Conservation (phyloP, 2,113 vertebrate species). For the Mesitornis unicolor region DNA sequence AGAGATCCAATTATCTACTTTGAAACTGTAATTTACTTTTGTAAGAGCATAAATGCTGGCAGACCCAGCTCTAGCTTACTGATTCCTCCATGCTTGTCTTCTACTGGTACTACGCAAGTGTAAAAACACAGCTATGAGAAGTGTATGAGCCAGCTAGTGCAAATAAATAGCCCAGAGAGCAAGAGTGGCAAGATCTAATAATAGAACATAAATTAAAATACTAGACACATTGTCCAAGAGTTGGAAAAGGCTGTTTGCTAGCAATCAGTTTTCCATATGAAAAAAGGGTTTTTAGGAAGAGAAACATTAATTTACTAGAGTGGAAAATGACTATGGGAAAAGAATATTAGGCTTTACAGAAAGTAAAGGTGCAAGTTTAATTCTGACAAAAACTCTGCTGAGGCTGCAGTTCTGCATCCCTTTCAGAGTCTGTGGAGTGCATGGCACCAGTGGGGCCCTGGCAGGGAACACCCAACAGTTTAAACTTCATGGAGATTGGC, state of each 20-base stretch:
- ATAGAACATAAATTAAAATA: not conserved
- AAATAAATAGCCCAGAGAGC: not conserved
- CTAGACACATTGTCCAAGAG: not conserved
- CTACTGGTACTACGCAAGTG: not conserved
- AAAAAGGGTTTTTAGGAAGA: not conserved
- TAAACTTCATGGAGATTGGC: not conserved
- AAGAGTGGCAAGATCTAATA: not conserved
- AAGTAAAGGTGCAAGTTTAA: not conserved
- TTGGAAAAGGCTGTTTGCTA: not conserved
- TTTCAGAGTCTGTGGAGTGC: accelerated
- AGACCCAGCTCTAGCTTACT: not conserved
- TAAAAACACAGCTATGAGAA: not conserved
- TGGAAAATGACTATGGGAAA: not conserved
- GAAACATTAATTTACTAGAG: not conserved
- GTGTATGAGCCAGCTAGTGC: not conserved
- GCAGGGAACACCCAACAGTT: not conserved
- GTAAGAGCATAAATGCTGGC: not conserved
- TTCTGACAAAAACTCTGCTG: not conserved
- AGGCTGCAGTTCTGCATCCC: not conserved
- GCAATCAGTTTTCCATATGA: not conserved
- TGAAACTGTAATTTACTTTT: conserved; percentile 12
- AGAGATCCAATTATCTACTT: conserved; percentile 44
- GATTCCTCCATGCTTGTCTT: not conserved
- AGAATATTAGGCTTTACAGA: not conserved
- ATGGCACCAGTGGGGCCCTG: accelerated